Evolutionary conservation across 2,113 vertebrate genomes (phyloP), one percentile per base, ranked within the genome.

Genomic region (Puma concolor): DNA sequence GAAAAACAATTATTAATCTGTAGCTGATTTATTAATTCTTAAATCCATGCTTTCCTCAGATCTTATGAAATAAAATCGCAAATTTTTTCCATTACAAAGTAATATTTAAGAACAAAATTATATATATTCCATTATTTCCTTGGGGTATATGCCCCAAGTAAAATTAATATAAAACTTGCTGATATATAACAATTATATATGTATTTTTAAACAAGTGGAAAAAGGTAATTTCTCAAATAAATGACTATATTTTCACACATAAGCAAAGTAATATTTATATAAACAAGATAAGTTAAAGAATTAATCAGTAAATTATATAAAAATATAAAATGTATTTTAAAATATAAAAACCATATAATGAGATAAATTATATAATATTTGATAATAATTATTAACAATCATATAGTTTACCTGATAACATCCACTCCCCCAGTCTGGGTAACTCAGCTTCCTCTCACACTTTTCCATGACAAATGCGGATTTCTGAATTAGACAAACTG

Each of bases 341-440:
- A 64, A 95, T 21, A 71, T 25, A 95, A 85, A 91, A 89, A n/a
- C 12, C 33, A 89, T 38, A n/a, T 54, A 76, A 67, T 54, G 8
- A 71, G 3, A 94, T 16, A 64, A 91, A 81, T 16, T 29, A 36
- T 4, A 9, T 14, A 88, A 63, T 69, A 89, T 36, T 74, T 86
- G 25, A 33, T 36, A 82, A 85, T n/a, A 60, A 77, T n/a, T 85
- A 83, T 72, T n/a, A 85, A 77, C 4, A 33, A n/a, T 64, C 25
- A 83, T 25, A 19, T 10, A 10, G 12, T 54, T 97, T 98, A 99
- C 99, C 99, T 99, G 99, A 83, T 99, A 99, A 98, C 99, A 99
- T 21, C 99, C 99, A 85, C 99, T 99, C 29, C 99, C 99, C 99
- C 99, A 99, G 98, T 99, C 99, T 0, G 99, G 99, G 80, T 99